Conservation (phyloP, 2,113 vertebrate genomes). For the Gadus chalcogrammus region DNA sequence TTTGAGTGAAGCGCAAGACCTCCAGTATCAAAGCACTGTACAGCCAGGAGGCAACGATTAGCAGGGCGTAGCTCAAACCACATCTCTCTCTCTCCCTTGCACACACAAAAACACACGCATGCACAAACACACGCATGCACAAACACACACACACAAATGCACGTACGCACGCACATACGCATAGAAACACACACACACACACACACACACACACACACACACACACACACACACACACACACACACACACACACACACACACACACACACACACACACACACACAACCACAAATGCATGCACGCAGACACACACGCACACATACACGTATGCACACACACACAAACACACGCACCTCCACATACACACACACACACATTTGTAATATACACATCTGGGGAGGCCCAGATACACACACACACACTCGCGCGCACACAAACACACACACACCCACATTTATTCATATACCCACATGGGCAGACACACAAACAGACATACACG, state of each 20-base stretch:
- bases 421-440: background rate
- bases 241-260: background rate
- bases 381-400: constrained; percentile 1
- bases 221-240: constrained; percentile 11
- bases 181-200: background rate
- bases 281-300: background rate
- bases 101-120: constrained; percentile 61
- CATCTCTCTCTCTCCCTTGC: constrained; percentile 52
- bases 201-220: constrained; percentile 6
- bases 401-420: background rate
- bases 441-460: background rate
- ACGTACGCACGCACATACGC: constrained; percentile 24
- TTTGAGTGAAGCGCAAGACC: constrained; percentile 55
- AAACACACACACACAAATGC: constrained; percentile 23
- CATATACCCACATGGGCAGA: constrained; percentile 4
- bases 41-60: constrained; percentile 72
- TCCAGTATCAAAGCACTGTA: constrained; percentile 62
- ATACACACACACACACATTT: constrained; percentile 13
- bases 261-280: too few relatives aligned
- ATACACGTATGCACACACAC: too few relatives aligned
- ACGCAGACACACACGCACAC: constrained; percentile 11
- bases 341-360: background rate
- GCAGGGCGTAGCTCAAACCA: constrained; percentile 71
- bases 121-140: background rate
- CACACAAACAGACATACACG: constrained; percentile 23